Evolutionary conservation across 2,113 vertebrate species (phyloP), one percentile per base, ranked within the genome.

Genomic region (Caloenas nicobarica): DNA sequence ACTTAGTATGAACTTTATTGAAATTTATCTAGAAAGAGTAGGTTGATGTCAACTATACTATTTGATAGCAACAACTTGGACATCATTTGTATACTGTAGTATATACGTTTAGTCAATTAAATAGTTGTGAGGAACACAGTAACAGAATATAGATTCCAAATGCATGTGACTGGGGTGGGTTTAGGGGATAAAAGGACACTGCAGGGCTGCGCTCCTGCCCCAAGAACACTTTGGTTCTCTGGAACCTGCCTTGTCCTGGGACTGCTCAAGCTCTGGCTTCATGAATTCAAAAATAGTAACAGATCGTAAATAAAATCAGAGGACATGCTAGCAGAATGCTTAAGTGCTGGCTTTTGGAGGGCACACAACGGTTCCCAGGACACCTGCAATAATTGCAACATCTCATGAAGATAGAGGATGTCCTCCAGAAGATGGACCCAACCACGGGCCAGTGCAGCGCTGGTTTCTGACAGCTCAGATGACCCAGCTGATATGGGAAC

Each of bases 171-270:
- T 2, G 13, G 17, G 44, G 16, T 11, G 40, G 29, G 25, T 25
- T 65, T 17, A 60, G 44, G 38, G 61, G 42, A 51, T 7, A 19
- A 60, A 79, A 46, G 16, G 40, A 72, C 46, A 58, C 33, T 13
- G 33, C 28, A 53, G 2, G 5, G 69, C 38, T 77, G 24, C 4
- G 2, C 33, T 8, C 25, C 21, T 1, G 0, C 23, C 29, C 66
- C 0, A 0, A 46, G 58, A 60, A 51, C 1, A 0, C 29, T 22
- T 21, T 1, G 9, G 1, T 12, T 62, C 61, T 14, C 76, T 60
- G 40, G 24, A 71, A 57, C 14, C 4, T 5, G 5, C 11, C 56
- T n/a, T 48, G 22, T 26, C 60, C 29, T 25, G 24, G 4, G 28
- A 28, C 62, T 65, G 58, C 48, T 54, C 34, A 38, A 48, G 54